phyloP scores from a whole-genome alignment of 2,888 invertebrate genomes.

The Argyra leucocephala region DNA sequence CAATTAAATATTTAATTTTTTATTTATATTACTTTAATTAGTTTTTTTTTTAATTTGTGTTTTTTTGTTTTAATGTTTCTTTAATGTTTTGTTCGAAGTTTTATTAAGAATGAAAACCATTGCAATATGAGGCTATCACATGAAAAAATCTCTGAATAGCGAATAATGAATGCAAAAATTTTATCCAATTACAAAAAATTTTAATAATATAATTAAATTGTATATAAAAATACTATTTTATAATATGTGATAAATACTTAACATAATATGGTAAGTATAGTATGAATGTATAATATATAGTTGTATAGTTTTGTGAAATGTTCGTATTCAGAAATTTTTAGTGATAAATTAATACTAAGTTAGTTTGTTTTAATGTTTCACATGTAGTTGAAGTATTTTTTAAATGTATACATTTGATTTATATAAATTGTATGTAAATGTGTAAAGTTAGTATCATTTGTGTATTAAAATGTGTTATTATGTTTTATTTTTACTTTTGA shows the following conservation, averaged over 20 bases:
- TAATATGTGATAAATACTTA: slow-evolving; percentile 5
- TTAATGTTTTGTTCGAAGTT: slow-evolving; percentile 5
- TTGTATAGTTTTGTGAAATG: not conserved
- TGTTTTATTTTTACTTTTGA: too few relatives aligned
- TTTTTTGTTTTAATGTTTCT: too few relatives aligned
- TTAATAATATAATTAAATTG: slow-evolving; percentile 9
- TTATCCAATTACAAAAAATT: slow-evolving; percentile 12
- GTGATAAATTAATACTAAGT: not conserved
- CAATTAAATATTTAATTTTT: too few relatives aligned
- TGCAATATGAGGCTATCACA: slow-evolving; percentile 22
- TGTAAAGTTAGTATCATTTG: too few relatives aligned
- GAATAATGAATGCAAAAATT: slow-evolving; percentile 8
- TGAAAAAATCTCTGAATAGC: slow-evolving; percentile 18
- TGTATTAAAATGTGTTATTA: too few relatives aligned
- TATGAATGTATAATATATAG: too few relatives aligned
- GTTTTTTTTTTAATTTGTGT: too few relatives aligned
- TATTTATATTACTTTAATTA: too few relatives aligned
- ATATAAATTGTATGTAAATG: too few relatives aligned
- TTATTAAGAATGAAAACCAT: slow-evolving; percentile 22
- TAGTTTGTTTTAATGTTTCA: not conserved
- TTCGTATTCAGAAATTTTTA: not conserved
- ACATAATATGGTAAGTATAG: slow-evolving; percentile 9
- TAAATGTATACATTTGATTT: too few relatives aligned
- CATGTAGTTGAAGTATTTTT: not conserved
- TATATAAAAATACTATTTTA: slow-evolving; percentile 16